These are phyloP conservation scores for Hozukius guyotensis DNA, from an alignment of 2,797 vertebrate genomes.

Conservation along the genomic window DNA sequence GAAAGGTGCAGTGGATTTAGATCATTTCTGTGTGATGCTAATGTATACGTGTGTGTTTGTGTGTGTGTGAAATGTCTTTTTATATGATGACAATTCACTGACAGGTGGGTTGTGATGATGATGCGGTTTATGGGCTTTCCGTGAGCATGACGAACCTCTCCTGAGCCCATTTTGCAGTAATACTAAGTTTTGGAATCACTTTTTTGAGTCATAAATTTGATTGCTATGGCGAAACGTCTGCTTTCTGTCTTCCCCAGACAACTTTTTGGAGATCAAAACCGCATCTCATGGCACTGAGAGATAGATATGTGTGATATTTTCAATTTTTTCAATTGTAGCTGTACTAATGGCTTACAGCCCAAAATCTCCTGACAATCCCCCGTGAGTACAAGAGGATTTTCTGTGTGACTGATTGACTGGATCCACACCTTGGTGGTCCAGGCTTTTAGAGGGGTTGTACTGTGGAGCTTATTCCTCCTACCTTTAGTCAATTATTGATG, in stretches of 20 bases:
- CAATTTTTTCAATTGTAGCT: slow-evolving; percentile 31
- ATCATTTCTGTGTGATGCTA: not conserved
- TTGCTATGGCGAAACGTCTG: not conserved
- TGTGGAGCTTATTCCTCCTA: slow-evolving; percentile 20
- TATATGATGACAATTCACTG: not conserved
- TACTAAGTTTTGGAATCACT: slow-evolving; percentile 35
- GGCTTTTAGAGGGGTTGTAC: slow-evolving; percentile 35
- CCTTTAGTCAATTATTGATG: slow-evolving; percentile 55
- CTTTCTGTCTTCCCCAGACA: not conserved
- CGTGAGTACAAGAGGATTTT: slow-evolving; percentile 52
- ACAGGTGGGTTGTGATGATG: not conserved
- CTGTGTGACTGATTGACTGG: slow-evolving; percentile 58
- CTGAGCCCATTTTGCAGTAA: slow-evolving; percentile 29
- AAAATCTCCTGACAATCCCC: slow-evolving; percentile 26
- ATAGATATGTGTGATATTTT: slow-evolving; percentile 3
- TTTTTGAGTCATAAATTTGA: slow-evolving; percentile 29
- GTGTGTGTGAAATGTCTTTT: slow-evolving; percentile 1
- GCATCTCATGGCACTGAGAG: slow-evolving; percentile 6
- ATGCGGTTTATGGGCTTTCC: slow-evolving; percentile 22
- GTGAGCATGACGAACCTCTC: slow-evolving; percentile 17
- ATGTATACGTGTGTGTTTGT: not conserved
- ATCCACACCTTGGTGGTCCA: slow-evolving; percentile 34
- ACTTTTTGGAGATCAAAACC: slow-evolving; percentile 19
- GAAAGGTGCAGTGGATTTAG: not conserved
- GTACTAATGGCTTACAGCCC: slow-evolving; percentile 27